These are phyloP conservation scores for Lepidurus apus DNA, from an alignment of 1,140 invertebrate genomes.

Conservation along the genomic window DNA sequence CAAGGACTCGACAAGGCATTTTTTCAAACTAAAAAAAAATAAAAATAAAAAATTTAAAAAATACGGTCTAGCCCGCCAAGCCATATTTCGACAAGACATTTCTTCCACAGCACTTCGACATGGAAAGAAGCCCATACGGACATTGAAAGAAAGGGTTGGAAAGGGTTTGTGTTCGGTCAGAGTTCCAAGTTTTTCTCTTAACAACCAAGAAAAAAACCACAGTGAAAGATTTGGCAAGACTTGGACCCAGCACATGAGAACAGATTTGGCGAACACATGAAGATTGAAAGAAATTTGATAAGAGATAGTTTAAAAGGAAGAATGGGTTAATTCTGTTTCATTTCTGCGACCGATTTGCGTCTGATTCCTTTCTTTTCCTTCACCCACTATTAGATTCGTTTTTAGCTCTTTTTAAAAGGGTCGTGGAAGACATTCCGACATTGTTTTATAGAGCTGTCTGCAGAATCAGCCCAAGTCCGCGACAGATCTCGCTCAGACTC, in stretches of 20 bases:
- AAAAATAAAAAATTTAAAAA: background rate
- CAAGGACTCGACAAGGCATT: background rate
- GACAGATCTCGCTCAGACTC: constrained; percentile 7
- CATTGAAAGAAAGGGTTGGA: too few relatives aligned
- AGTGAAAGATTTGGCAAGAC: too few relatives aligned
- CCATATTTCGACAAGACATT: too few relatives aligned
- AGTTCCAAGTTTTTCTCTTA: too few relatives aligned
- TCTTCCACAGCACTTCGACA: too few relatives aligned
- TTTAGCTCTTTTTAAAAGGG: background rate
- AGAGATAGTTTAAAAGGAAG: too few relatives aligned
- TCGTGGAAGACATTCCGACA: background rate
- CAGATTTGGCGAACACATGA: too few relatives aligned
- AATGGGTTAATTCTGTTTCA: background rate
- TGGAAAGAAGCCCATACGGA: too few relatives aligned
- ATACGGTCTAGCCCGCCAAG: background rate
- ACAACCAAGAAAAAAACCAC: too few relatives aligned
- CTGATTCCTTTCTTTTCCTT: background rate
- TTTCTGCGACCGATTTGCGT: background rate
- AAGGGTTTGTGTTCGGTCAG: too few relatives aligned
- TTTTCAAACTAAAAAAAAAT: background rate
- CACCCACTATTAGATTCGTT: background rate
- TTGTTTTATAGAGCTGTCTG: background rate
- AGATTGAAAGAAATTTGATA: too few relatives aligned
- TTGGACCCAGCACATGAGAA: too few relatives aligned
- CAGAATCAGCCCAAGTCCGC: background rate